Evolutionary conservation across 2,888 invertebrate genomes (phyloP), one percentile per base, ranked within the genome.

Genomic region (Sussaba pulchella): DNA sequence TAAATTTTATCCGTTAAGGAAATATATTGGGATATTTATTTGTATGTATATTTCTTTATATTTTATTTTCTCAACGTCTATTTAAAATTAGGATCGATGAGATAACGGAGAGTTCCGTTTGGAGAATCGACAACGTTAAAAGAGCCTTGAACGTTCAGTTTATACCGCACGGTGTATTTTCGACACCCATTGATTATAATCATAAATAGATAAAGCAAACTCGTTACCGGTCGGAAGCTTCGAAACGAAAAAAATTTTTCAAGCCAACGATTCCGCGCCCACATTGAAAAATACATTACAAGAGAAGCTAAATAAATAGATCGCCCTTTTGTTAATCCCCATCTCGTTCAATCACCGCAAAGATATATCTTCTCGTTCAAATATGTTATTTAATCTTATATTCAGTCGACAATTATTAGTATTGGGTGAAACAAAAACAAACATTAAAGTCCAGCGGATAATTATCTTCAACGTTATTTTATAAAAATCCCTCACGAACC

Each of bases 311-410:
- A n/a, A n/a, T n/a, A n/a, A n/a, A n/a, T n/a, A n/a, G n/a, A 67
- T 54, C 52, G 12, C 5, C 52, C 52, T 39, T 26, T 24, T 19
- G n/a, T 52, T 54, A 14, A 66, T 50, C 66, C 26, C 41, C 21
- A 2, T 26, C 24, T 21, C 41, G 6, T 10, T 10, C 24, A 67
- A 54, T 4, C 6, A 54, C 41, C n/a, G n/a, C 12, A n/a, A 5
- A 24, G 19, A 64, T 41, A 17, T 4, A 43, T 73, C 64, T 54
- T 41, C 9, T 10, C 1, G 41, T 10, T 8, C 52, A 52, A 69
- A n/a, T n/a, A n/a, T n/a, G n/a, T n/a, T n/a, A 41, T 45, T 26
- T 73, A 54, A 73, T 66, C 73, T 73, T 54, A 73, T 64, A 43
- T n/a, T 14, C n/a, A 17, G 54, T 45, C n/a, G 45, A 57, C 19